Conservation (phyloP, 2,888 invertebrate genomes). For the Glomeris marginata region DNA sequence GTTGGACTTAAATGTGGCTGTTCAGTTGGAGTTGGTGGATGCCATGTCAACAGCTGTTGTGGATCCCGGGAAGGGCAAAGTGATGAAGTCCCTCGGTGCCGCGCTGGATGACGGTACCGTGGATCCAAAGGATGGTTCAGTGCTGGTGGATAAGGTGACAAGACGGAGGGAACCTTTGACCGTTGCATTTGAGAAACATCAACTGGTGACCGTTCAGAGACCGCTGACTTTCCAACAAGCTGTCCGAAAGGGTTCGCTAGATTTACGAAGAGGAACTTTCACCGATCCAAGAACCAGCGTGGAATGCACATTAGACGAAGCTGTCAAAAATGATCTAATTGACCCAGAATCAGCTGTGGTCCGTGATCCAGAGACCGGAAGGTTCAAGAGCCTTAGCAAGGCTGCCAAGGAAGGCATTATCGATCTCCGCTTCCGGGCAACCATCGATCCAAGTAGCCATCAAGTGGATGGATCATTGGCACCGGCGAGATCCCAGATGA, state of each 20-base stretch:
- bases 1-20: slow-evolving; percentile 53
- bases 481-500: slow-evolving; percentile 49
- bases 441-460: slow-evolving; percentile 40
- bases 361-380: slow-evolving; percentile 60
- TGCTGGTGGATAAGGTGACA: slow-evolving; percentile 56
- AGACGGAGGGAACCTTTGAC: slow-evolving; percentile 60
- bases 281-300: slow-evolving; percentile 37
- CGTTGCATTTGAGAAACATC: slow-evolving; percentile 57
- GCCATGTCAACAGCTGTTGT: slow-evolving; percentile 58
- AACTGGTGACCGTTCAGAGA: slow-evolving; percentile 57
- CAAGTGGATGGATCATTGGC: slow-evolving; percentile 36
- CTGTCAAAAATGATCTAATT: slow-evolving; percentile 60
- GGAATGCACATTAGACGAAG: slow-evolving; percentile 67
- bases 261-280: slow-evolving; percentile 42
- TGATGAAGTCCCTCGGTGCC: slow-evolving; percentile 49
- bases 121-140: slow-evolving; percentile 54
- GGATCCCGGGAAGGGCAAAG: slow-evolving; percentile 48
- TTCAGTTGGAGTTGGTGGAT: slow-evolving; percentile 54
- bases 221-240: slow-evolving; percentile 43
- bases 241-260: slow-evolving; percentile 26
- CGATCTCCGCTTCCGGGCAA: slow-evolving; percentile 50
- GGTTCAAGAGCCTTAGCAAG: slow-evolving; percentile 51
- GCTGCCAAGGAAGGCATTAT: slow-evolving; percentile 50
- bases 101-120: slow-evolving; percentile 67
- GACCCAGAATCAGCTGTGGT: slow-evolving; percentile 60